These are phyloP conservation scores for Hypocryptadius cinnamomeus DNA, from an alignment of 2,113 vertebrate species.

Conservation along the genomic window DNA sequence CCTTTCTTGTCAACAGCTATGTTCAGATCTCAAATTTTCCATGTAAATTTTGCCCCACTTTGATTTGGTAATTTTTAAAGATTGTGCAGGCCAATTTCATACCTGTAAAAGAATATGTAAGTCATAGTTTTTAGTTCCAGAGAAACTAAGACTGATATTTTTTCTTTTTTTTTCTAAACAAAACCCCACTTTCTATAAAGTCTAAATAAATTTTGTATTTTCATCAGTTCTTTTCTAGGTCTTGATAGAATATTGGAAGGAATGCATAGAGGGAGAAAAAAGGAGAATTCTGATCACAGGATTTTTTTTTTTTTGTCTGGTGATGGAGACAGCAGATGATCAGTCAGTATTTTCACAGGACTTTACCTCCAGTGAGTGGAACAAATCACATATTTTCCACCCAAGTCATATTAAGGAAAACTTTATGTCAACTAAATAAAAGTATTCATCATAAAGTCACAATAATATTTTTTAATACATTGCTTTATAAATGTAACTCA, in stretches of 20 bases:
- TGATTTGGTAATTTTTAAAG: background rate
- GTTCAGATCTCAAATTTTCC: background rate
- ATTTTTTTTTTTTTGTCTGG: background rate
- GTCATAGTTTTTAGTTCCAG: background rate
- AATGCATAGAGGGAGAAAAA: background rate
- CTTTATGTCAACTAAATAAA: background rate
- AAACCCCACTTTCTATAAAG: accelerated
- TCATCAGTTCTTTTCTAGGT: background rate
- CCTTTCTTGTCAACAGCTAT: background rate
- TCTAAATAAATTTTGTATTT: background rate
- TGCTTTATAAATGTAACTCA: background rate
- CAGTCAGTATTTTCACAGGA: background rate
- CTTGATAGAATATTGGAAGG: background rate
- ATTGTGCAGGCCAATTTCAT: background rate
- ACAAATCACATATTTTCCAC: background rate
- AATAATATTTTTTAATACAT: background rate
- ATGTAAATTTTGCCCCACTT: background rate
- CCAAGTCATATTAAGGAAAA: background rate
- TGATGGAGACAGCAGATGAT: background rate
- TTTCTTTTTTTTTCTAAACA: background rate
- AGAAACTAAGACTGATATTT: background rate
- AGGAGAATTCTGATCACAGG: background rate
- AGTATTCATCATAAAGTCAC: background rate
- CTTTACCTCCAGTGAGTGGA: background rate
- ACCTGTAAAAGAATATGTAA: background rate